phyloP scores from a whole-genome alignment of 2,888 invertebrate species.

The Harpagoxenus sublaevis region DNA sequence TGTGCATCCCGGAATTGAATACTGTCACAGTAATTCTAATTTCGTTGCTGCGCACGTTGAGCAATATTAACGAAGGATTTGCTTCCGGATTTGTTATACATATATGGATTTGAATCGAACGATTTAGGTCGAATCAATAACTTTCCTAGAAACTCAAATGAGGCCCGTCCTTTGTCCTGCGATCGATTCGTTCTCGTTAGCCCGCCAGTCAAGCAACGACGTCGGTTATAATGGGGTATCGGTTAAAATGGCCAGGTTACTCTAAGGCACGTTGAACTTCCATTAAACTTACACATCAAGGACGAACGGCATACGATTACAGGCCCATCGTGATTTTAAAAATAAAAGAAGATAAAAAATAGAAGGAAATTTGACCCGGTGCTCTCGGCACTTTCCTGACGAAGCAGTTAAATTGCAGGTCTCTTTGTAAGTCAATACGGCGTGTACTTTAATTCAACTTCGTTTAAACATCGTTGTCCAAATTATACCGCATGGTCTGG shows the following conservation, averaged over 20 bases:
- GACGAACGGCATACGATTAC: conserved; percentile 31
- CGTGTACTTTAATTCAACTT: not conserved
- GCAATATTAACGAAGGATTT: conserved; percentile 1
- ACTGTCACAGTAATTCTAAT: not conserved
- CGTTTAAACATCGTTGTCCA: not conserved
- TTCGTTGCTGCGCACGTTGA: not conserved
- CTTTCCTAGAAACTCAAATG: conserved; percentile 55
- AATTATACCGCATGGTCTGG: not conserved
- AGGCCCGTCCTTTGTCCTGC: conserved; percentile 1
- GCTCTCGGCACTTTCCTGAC: not conserved
- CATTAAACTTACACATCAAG: conserved; percentile 61
- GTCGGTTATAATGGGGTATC: conserved; percentile 70
- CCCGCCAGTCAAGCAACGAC: conserved; percentile 62
- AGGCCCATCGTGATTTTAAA: not conserved
- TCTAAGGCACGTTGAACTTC: conserved; percentile 64
- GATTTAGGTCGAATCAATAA: conserved; percentile 52
- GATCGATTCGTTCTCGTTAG: conserved; percentile 74
- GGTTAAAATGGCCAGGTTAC: conserved; percentile 66
- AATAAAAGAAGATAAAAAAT: not conserved
- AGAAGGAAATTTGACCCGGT: not conserved
- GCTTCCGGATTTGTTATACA: not conserved
- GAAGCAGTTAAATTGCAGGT: not conserved
- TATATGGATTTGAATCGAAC: conserved; percentile 1
- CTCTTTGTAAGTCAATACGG: not conserved
- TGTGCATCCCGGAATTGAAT: not conserved